Percentiles rank a stretch among this genome's conserved stretches.
Evolutionary conservation across 2,113 vertebrate species (phyloP).

Genomic region (Tympanuchus pallidicinctus): DNA sequence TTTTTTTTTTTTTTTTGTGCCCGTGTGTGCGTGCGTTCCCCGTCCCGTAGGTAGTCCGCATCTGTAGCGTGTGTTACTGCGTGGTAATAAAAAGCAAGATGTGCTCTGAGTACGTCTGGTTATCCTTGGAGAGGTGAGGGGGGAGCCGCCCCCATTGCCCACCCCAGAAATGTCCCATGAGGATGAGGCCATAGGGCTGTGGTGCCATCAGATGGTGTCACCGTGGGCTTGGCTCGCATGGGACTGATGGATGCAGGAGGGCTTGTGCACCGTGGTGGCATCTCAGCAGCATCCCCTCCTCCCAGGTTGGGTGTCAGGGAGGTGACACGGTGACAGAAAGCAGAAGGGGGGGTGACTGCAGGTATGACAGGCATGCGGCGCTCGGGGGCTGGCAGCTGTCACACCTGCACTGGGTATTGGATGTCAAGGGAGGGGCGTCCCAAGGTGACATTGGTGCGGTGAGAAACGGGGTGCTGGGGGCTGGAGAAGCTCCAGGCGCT

Average conservation of each 20-base stretch:
- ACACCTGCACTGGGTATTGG: background rate
- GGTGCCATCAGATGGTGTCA: fast-evolving
- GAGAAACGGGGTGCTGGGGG: fast-evolving
- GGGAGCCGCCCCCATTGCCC: fast-evolving
- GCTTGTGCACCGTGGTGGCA: fast-evolving
- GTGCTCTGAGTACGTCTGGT: background rate
- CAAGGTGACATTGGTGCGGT: background rate
- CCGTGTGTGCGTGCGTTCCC: constrained; percentile 48
- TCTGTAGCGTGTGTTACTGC: constrained; percentile 71
- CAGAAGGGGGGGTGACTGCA: background rate
- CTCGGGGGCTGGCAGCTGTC: background rate
- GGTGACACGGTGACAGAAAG: background rate
- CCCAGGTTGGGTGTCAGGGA: background rate
- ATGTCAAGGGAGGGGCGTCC: background rate
- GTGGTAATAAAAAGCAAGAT: constrained; percentile 70
- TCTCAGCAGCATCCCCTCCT: background rate
- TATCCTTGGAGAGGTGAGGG: background rate
- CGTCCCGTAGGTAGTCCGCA: constrained; percentile 41
- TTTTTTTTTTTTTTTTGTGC: background rate
- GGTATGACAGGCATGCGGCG: background rate
- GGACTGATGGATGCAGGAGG: background rate
- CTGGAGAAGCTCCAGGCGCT: fast-evolving
- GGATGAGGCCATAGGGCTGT: background rate
- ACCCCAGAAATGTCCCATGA: background rate
- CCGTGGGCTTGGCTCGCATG: background rate